phyloP scores from a whole-genome alignment of 2,113 vertebrate genomes.

The mouse (Mus musculus) region GRCm39 chr4:141188001-141188500 shows the following conservation, averaged over 20 bases:
- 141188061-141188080: background rate
- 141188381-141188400: background rate
- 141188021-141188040: background rate
- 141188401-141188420: background rate
- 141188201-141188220: background rate
- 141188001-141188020: background rate
- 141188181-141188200: background rate
- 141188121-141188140: background rate
- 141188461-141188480: background rate
- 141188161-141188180: background rate
- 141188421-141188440: background rate
- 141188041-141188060: background rate
- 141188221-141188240: background rate
- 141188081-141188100: background rate
- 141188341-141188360: background rate
- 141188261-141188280: slow-evolving; percentile 8
- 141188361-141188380: background rate
- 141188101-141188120: background rate
- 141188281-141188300: background rate
- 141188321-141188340: background rate
- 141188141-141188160: background rate
- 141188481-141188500: background rate
- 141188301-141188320: background rate
- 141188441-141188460: slow-evolving; percentile 11
- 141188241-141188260: background rate